Evolutionary conservation across 2,113 vertebrate species (phyloP), one percentile per base, ranked within the genome.

Genomic region (Argyrosomus japonicus): DNA sequence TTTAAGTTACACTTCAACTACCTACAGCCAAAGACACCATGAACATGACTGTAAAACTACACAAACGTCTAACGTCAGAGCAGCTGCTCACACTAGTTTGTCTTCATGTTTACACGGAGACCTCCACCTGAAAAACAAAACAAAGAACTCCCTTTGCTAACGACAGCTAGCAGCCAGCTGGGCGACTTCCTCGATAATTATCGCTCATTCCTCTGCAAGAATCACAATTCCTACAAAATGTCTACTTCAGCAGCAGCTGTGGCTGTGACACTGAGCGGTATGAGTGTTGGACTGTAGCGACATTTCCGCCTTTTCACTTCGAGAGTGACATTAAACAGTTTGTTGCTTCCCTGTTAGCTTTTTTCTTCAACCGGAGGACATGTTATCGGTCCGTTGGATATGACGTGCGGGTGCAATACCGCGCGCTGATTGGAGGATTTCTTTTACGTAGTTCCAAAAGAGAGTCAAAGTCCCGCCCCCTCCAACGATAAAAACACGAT

Each of bases 121-220:
- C 47, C 43, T 67, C 69, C 50, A 77, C 17, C 76, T 75, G 68
- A 79, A 79, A 83, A 81, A 83, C 75, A 92, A 88, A 93, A 93
- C 92, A 95, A 93, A 93, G 89, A 88, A 90, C 82, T 91, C 82
- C 69, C 69, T 61, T 51, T 78, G 84, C 87, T 91, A 90, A 84
- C 79, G 63, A 43, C 57, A 68, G 75, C 80, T 88, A 88, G 84
- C 88, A 82, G 47, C 77, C 83, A 89, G 80, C 48, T 82, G 85
- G 62, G 27, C 68, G 73, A 91, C 86, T 91, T 93, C 89, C 84
- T 84, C 17, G 82, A 73, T 76, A 23, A 79, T 29, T 80, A 45
- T 76, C 65, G 69, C 62, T 90, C 82, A 91, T 92, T 81, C 84
- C 77, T 88, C 48, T 19, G 19, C 21, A 50, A 53, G 25, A 69